Conservation (phyloP, 2,113 vertebrate genomes). For the Oreotrochilus melanogaster region DNA sequence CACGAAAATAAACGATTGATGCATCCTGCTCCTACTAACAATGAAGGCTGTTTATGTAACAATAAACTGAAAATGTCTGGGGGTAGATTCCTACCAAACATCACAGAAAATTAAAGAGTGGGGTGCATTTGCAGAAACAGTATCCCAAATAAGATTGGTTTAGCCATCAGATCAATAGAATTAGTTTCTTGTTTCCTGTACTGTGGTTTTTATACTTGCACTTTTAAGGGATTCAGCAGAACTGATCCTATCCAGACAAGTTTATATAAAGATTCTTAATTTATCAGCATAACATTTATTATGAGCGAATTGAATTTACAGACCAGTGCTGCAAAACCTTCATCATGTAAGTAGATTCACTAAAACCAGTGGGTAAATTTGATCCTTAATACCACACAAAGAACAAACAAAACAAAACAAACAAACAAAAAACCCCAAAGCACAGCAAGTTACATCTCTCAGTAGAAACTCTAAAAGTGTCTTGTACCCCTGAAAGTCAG, state of each 20-base stretch:
- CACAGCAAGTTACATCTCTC: background rate
- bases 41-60: background rate
- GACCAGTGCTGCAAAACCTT: background rate
- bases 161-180: background rate
- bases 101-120: background rate
- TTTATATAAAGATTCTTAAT: background rate
- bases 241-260: background rate
- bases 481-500: background rate
- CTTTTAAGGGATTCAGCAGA: background rate
- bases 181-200: background rate
- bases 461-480: background rate
- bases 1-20: background rate
- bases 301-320: background rate
- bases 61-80: background rate
- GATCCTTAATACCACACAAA: background rate
- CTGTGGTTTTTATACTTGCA: background rate
- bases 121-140: conserved; percentile 14
- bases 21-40: background rate
- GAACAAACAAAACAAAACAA: no score
- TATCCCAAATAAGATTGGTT: background rate
- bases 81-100: background rate
- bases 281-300: background rate
- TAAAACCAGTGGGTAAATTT: background rate
- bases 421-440: background rate
- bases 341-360: background rate